Base-by-base conservation (phyloP, 2,888 invertebrate species). In the Apamea crenata region DNA sequence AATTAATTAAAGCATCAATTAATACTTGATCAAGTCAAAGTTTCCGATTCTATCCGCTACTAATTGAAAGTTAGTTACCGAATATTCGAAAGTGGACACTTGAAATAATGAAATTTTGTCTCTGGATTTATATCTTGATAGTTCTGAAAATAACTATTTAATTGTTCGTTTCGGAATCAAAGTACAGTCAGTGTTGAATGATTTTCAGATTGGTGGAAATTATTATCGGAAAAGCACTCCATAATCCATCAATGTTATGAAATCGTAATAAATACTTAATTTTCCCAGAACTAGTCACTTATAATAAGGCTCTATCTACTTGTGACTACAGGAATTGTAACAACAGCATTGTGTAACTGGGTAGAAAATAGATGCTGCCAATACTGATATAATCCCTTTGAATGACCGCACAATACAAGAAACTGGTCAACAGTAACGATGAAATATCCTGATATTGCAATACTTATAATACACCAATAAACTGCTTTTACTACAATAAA, bases 1-100 rank as follows among this genome's bases (percentile, higher is more conserved):
- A 78, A 82, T 81, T 74, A 73, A 87, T 83, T 73, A 74, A 82
- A 86, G 66, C 63, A 82, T 87, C 70, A 81, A 87, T 84, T 87
- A 81, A 56, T 77, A 73, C 65, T 70, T 63, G 70, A 71, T 71
- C 59, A 59, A 71, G 73, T 66, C 29, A 25, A 80, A 85, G 59
- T 65, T 78, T 84, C 78, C 75, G 21, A 82, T 82, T 76, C 50
- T 59, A 82, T 78, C 75, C 61, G 73, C 29, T 75, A 77, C 32
- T 78, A 70, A 85, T 89, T 88, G 69, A 82, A 85, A 86, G 71
- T 77, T 89, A 4, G 73, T 65, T 80, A 78, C 25, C 70, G 61
- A 75, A 75, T 83, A 80, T 70, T 63, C 61, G 63, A 21, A 74
- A 82, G 56, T 65, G 77, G 81, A 69, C 40, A 68, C 74, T 74